These are phyloP conservation scores for Puffinus mauretanicus DNA, from an alignment of 2,113 vertebrate genomes.

Conservation along the genomic window DNA sequence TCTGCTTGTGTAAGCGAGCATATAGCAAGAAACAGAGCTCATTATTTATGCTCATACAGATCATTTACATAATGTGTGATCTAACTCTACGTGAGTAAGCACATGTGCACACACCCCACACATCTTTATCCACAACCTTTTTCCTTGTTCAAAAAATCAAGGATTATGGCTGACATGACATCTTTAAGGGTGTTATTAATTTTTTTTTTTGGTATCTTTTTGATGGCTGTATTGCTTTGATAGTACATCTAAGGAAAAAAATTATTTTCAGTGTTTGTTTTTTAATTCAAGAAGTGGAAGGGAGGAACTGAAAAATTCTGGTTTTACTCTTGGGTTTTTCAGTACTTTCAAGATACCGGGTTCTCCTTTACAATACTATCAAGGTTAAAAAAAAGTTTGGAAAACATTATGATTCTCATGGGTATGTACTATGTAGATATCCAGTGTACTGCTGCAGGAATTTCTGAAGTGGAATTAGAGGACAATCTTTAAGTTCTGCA, in stretches of 20 bases:
- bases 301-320: neutral
- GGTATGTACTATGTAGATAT: neutral
- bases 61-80: neutral
- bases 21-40: neutral
- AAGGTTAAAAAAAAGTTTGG: slow-evolving; percentile 17
- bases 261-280: neutral
- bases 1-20: neutral
- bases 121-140: neutral
- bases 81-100: neutral
- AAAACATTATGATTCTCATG: neutral
- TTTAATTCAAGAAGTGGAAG: slow-evolving; percentile 1
- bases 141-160: neutral
- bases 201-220: neutral
- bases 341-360: neutral
- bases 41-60: neutral
- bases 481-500: neutral
- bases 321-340: neutral
- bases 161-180: neutral
- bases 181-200: neutral
- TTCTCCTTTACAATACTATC: neutral
- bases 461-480: slow-evolving; percentile 22
- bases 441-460: neutral
- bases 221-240: neutral
- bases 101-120: neutral
- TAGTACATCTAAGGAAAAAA: neutral